phyloP scores from a whole-genome alignment of 2,797 vertebrate genomes.

The Meriones psammophilus region DNA sequence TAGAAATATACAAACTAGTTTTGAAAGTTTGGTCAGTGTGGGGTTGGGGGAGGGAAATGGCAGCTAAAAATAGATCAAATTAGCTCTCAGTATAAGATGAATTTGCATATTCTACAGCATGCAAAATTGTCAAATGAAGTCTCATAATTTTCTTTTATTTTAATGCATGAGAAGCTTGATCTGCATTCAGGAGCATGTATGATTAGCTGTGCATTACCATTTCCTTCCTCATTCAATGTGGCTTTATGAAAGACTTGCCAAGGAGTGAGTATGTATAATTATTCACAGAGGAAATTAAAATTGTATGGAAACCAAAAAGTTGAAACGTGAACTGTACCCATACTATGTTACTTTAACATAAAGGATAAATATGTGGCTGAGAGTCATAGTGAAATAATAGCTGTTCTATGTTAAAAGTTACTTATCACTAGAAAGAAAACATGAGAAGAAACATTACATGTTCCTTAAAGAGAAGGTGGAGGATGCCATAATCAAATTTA shows the following conservation, averaged over 20 bases:
- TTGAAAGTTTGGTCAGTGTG: conserved; percentile 22
- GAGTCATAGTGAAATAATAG: background rate
- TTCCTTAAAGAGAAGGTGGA: conserved; percentile 12
- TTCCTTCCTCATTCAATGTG: conserved; percentile 70
- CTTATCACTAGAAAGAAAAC: conserved; percentile 38
- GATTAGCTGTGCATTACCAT: conserved; percentile 67
- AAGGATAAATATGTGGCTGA: background rate
- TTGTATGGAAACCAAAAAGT: conserved; percentile 4
- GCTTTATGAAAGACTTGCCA: conserved; percentile 63
- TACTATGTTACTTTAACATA: background rate
- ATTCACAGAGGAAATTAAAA: conserved; percentile 63
- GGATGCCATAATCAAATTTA: background rate
- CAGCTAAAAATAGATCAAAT: conserved; percentile 69
- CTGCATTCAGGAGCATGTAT: conserved; percentile 54
- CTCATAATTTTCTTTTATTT: conserved; percentile 75
- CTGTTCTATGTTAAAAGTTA: background rate
- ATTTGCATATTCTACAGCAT: conserved; percentile 66
- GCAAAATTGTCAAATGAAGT: conserved; percentile 70
- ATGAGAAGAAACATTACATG: background rate
- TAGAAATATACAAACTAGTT: conserved; percentile 36
- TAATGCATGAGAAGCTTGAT: conserved; percentile 68
- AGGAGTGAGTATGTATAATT: conserved; percentile 42
- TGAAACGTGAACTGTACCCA: conserved; percentile 49
- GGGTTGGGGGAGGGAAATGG: background rate
- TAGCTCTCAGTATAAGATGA: conserved; percentile 37